Evolutionary conservation across 2,888 invertebrate genomes (phyloP).

Genomic region (Plutella xylostella): DNA sequence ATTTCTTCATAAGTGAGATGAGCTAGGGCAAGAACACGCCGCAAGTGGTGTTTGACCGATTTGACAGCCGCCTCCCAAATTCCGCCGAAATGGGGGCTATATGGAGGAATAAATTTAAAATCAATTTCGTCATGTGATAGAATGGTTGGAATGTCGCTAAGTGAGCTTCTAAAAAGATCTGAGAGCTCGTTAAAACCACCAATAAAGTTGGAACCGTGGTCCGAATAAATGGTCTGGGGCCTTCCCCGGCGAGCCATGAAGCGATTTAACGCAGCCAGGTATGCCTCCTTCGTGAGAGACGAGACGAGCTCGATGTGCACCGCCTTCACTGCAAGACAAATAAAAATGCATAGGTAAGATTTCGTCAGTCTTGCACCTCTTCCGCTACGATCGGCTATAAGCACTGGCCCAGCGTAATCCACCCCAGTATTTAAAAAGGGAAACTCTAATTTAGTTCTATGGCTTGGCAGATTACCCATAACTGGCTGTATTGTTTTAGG

Average conservation of each 20-base stretch:
- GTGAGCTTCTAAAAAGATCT: no score
- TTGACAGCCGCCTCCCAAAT: no score
- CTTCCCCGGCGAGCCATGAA: slow-evolving; percentile 14
- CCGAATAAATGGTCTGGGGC: slow-evolving; percentile 12
- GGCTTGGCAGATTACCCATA: slow-evolving; percentile 2
- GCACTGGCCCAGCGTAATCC: slow-evolving; percentile 15
- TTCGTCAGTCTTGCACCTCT: slow-evolving; percentile 5
- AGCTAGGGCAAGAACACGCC: no score
- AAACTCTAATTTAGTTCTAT: slow-evolving; percentile 6
- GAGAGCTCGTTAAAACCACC: slow-evolving; percentile 15
- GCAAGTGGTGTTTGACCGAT: no score
- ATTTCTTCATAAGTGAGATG: no score
- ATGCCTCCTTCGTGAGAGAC: slow-evolving; percentile 7
- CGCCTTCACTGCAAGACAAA: slow-evolving; percentile 4
- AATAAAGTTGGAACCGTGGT: slow-evolving; percentile 17
- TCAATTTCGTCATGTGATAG: no score
- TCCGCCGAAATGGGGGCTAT: no score
- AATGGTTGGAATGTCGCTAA: no score
- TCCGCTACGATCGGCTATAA: slow-evolving; percentile 13
- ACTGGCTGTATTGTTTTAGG: not conserved
- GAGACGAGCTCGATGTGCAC: slow-evolving; percentile 9
- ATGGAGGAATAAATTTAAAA: no score
- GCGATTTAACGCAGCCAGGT: slow-evolving; percentile 2
- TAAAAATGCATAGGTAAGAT: slow-evolving; percentile 6
- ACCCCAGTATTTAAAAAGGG: slow-evolving; percentile 10